These are phyloP conservation scores for Alosa alosa DNA, from an alignment of 2,113 vertebrate genomes.

Conservation along the genomic window DNA sequence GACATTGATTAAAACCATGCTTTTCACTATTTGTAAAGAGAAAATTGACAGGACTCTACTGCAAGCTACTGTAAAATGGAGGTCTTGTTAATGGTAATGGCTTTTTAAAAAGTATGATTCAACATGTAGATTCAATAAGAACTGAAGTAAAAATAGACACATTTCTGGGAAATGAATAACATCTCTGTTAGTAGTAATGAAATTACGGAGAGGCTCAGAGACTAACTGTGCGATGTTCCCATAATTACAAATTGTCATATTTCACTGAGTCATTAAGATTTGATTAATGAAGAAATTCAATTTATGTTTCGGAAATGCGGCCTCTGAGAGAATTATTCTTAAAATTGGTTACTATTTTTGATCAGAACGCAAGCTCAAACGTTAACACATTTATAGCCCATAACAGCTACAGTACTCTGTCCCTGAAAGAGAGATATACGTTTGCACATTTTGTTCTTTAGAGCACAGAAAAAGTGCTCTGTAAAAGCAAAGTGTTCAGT, in stretches of 20 bases:
- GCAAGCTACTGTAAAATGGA: too few relatives aligned
- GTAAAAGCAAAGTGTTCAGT: neutral
- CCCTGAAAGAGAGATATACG: neutral
- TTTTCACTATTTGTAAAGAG: too few relatives aligned
- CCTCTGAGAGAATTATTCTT: neutral
- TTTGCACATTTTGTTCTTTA: neutral
- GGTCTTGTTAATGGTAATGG: neutral
- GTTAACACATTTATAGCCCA: neutral
- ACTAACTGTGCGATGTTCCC: neutral
- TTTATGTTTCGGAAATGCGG: neutral
- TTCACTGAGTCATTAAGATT: neutral
- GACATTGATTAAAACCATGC: too few relatives aligned
- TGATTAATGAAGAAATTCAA: neutral
- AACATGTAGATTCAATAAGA: neutral
- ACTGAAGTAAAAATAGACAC: neutral
- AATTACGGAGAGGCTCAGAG: neutral
- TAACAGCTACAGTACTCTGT: neutral
- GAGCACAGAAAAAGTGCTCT: neutral
- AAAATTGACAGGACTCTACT: neutral
- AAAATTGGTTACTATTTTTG: neutral
- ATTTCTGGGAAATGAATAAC: neutral
- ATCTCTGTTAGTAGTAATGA: neutral
- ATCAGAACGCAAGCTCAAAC: neutral
- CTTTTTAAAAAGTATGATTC: neutral
- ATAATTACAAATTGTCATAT: neutral